Base-by-base conservation (phyloP, 2,797 vertebrate genomes). In the Champsocephalus gunnari region DNA sequence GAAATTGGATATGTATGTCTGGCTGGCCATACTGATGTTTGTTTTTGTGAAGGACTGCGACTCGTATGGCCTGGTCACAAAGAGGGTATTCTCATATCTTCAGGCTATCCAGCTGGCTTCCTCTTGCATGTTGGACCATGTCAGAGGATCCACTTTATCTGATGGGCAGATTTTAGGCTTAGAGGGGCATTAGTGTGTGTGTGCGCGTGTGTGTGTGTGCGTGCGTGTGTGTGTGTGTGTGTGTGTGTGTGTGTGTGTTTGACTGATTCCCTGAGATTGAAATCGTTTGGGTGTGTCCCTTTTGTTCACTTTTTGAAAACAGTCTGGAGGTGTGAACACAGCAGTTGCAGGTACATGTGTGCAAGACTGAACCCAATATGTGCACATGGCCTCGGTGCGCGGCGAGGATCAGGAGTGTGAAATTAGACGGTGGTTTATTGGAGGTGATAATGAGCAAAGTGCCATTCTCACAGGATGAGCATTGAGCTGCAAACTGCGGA, bases 371-470 rank as follows among this genome's bases (percentile, higher is more conserved):
- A 61, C 63, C 58, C 86, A 84, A 85, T 83, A 79, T 86, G 77
- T 64, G 82, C 48, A 9, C 65, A 0, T 34, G 58, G 66, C 87
- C 81, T 61, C 66, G 0, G 56, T 62, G 81, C 87, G 71, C 77
- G 13, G 57, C 7, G 58, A 87, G 84, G 91, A 90, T 87, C 84
- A 75, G 70, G 75, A 84, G 93, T 94, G 94, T 94, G 94, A 94
- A 94, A 92, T 89, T 86, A 90, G 90, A 89, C 67, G 89, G 60
- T 66, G 86, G 89, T 89, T 92, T 93, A 83, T 84, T 71, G 82
- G 81, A 94, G 91, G 94, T 94, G 94, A 94, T 95, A 95, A 95
- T 95, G 91, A 94, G 93, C 87, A 89, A 86, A 88, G 92, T 83
- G 93, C 77, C 84, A 71, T 84, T 88, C 82, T 84, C 91, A 75